These are phyloP conservation scores for Malurus melanocephalus DNA, from an alignment of 2,113 vertebrate genomes.

Conservation along the genomic window DNA sequence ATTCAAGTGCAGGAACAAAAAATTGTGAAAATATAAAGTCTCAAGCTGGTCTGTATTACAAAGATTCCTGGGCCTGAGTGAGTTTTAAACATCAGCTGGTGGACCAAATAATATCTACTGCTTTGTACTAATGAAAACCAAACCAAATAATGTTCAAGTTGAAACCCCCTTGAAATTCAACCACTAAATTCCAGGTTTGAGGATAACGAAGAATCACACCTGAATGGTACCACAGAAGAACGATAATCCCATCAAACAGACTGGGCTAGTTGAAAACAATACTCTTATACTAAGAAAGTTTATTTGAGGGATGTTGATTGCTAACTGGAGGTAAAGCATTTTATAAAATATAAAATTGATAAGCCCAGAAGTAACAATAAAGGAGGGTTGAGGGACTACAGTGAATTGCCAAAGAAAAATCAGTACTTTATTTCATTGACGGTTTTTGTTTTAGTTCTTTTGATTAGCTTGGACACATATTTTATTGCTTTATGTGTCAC, in stretches of 20 bases:
- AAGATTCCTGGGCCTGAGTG: not conserved
- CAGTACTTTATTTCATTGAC: not conserved
- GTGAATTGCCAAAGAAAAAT: not conserved
- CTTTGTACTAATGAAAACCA: not conserved
- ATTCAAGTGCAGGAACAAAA: not conserved
- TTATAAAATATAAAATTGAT: not conserved
- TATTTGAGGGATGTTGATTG: not conserved
- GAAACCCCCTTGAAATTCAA: not conserved
- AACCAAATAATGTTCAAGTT: not conserved
- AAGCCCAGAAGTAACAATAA: not conserved
- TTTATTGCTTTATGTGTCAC: not conserved
- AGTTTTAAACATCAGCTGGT: not conserved
- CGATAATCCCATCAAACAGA: not conserved
- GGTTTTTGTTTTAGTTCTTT: not conserved
- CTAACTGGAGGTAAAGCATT: not conserved
- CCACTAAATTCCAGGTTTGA: not conserved
- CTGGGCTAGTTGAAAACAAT: not conserved
- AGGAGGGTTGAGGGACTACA: not conserved
- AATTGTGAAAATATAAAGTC: not conserved
- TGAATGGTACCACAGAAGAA: not conserved
- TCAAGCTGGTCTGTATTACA: not conserved
- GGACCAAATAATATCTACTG: not conserved
- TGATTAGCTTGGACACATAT: not conserved
- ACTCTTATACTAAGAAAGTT: not conserved
- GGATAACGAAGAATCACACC: not conserved